These are phyloP conservation scores for Epinotia bilunana DNA, from an alignment of 2,888 invertebrate genomes.

Conservation along the genomic window DNA sequence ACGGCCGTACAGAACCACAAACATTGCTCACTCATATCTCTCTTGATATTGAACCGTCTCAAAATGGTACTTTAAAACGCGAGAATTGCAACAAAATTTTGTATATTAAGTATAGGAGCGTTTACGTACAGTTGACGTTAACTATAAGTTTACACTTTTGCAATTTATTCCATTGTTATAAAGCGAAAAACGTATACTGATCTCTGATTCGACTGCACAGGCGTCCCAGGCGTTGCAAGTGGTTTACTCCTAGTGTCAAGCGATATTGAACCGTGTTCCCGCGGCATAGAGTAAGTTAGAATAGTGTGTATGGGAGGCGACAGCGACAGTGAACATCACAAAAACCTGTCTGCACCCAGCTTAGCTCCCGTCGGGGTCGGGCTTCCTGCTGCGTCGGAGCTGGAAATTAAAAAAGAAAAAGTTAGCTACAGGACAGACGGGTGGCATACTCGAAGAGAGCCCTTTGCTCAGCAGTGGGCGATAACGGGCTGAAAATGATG, in stretches of 20 bases:
- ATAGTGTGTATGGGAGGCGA: background rate
- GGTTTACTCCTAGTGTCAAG: constrained; percentile 6
- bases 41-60: background rate
- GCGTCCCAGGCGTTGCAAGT: background rate
- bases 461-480: too few relatives aligned
- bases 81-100: too few relatives aligned
- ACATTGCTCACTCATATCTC: background rate
- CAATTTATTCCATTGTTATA: too few relatives aligned
- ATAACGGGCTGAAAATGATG: too few relatives aligned
- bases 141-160: background rate
- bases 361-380: constrained; percentile 70
- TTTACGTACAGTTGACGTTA: background rate
- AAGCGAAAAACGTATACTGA: background rate
- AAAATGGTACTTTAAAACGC: background rate
- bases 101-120: too few relatives aligned
- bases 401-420: constrained; percentile 85
- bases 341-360: constrained; percentile 24
- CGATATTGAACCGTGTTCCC: background rate
- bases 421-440: too few relatives aligned
- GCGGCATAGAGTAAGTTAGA: background rate
- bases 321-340: constrained; percentile 30
- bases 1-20: background rate
- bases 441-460: too few relatives aligned
- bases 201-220: too few relatives aligned
- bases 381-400: constrained; percentile 82